Conservation (phyloP, 2,113 vertebrate species). For the Syrrhaptes paradoxus region DNA sequence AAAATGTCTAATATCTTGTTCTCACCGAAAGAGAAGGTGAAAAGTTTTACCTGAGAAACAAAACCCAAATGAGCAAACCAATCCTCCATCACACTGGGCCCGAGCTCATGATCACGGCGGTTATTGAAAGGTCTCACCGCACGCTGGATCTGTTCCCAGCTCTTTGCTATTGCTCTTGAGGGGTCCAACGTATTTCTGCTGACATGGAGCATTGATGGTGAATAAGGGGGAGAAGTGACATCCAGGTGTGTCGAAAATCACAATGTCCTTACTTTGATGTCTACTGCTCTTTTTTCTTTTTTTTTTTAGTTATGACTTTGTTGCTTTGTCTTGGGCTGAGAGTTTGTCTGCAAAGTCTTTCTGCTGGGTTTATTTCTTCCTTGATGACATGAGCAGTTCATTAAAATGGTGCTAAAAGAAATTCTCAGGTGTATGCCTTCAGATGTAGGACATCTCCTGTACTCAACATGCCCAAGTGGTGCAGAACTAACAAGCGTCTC, state of each 20-base stretch:
- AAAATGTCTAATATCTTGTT: slow-evolving; percentile 44
- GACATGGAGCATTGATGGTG: background rate
- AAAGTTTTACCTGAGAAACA: slow-evolving; percentile 67
- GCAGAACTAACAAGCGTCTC: background rate
- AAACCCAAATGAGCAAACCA: slow-evolving; percentile 26
- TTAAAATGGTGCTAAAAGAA: background rate
- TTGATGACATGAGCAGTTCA: background rate
- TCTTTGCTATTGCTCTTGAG: background rate
- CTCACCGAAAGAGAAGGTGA: slow-evolving; percentile 19
- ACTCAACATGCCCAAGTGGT: background rate
- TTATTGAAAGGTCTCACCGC: slow-evolving; percentile 39
- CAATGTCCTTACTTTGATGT: background rate
- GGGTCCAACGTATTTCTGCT: background rate
- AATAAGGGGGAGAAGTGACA: background rate
- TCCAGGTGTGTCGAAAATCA: background rate
- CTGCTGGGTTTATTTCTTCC: background rate
- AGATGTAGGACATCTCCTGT: background rate
- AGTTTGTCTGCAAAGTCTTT: background rate
- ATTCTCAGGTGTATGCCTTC: background rate
- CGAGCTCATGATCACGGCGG: background rate
- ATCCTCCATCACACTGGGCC: background rate
- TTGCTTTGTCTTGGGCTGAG: background rate
- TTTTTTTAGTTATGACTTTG: background rate
- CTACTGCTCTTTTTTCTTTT: background rate
- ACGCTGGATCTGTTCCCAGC: background rate